Base-by-base conservation (phyloP, 2,888 invertebrate genomes). In the Nemotelus nigrinus region DNA sequence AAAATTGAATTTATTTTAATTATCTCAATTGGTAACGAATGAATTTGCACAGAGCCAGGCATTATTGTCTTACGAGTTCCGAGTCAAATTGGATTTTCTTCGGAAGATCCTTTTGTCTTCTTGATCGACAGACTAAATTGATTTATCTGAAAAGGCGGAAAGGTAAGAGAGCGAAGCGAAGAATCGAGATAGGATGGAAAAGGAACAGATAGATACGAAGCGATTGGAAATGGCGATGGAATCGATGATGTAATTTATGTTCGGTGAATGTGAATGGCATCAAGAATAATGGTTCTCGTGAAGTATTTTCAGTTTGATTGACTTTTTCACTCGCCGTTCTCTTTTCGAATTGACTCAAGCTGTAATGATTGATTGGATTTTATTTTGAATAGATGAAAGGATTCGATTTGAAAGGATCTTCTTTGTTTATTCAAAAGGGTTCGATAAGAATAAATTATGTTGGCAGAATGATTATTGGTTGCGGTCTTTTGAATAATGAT, bases 1-100 rank as follows among this genome's bases (percentile, higher is more conserved):
- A 25, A 63, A 74, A 74, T 74, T 44, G 55, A 71, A 74, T 74
- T 74, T 74, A 74, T 74, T 74, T 74, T 60, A 74, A 74, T 74
- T 74, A 60, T 57, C 74, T 25, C 55, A 2, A 41, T 55, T 25
- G 63, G 63, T n/a, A 63, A 39, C 8, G 44, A 60, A 74, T 47
- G 48, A 25, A 74, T 47, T 74, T 74, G 48, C 72, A 72, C 47
- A 72, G 7, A 41, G 55, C 7, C 53, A 47, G 63, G 74, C 50
- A 41, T 60, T 48, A 74, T 74, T 74, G 74, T 74, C 74, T 74
- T 74, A 63, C 74, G 63, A 74, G 47, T 60, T 70, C 74, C 63
- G 48, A 63, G 74, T 63, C 8, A 74, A 74, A 74, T 74, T 74
- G 74, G 10, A 63, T 74, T 74, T 74, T 74, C 74, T 74, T 74